Percentiles rank a stretch among this genome's conserved stretches.
Conservation (phyloP, 35 echinoderm and acorn worm genomes). For the Stichopus chloronotus region DNA sequence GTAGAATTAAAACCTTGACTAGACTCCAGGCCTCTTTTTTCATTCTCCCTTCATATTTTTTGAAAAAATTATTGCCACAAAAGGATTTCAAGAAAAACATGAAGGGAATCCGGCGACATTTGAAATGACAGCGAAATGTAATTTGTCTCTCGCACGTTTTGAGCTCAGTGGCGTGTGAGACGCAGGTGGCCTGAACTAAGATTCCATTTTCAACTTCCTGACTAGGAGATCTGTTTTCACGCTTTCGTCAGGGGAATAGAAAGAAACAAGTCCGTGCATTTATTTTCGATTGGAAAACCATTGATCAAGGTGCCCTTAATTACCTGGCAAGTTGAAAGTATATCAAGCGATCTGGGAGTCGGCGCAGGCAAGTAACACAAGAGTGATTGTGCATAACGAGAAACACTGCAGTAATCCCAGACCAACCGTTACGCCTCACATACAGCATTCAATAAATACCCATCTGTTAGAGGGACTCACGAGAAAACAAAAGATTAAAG, state of each 20-base stretch:
- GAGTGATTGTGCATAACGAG: constrained; percentile 49
- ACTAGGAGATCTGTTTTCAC: constrained; percentile 55
- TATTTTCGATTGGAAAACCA: constrained; percentile 58
- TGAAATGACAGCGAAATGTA: constrained; percentile 52
- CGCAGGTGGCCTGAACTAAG: constrained; percentile 48
- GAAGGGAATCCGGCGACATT: constrained; percentile 46
- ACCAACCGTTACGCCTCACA: constrained; percentile 36
- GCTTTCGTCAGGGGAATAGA: constrained; percentile 49
- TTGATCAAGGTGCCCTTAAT: constrained; percentile 54
- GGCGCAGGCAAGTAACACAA: constrained; percentile 40
- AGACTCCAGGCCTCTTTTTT: constrained; percentile 46
- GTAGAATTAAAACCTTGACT: constrained; percentile 55
- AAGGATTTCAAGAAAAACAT: constrained; percentile 47
- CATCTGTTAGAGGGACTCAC: constrained; percentile 49
- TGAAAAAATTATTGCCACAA: constrained; percentile 43
- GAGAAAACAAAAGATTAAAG: constrained; percentile 49
- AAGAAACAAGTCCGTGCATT: constrained; percentile 49
- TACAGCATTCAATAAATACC: constrained; percentile 49
- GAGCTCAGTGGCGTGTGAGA: constrained; percentile 57
- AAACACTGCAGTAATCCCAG: constrained; percentile 13
- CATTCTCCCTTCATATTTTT: constrained; percentile 13
- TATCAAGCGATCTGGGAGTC: constrained; percentile 37
- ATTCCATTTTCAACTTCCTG: constrained; percentile 58
- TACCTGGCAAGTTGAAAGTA: constrained; percentile 44
- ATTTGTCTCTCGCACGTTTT: constrained; percentile 52